Evolutionary conservation across 2,113 vertebrate genomes (phyloP).

Genomic region (Solea solea): DNA sequence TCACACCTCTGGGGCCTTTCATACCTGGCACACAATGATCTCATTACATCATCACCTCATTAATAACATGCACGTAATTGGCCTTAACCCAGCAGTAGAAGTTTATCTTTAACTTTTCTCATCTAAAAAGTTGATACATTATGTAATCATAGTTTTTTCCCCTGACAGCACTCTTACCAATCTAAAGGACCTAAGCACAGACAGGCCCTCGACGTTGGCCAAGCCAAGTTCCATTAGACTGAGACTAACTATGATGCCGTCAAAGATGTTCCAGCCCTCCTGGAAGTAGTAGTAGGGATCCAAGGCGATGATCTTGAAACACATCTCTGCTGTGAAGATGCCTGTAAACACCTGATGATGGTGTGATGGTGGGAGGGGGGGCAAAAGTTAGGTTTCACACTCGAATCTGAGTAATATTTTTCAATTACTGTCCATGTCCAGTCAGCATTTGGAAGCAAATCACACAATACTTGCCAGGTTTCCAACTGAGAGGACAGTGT

Average conservation of each 20-base stretch:
- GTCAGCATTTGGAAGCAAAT: not conserved
- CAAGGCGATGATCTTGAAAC: constrained; percentile 95
- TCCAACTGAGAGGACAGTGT: constrained; percentile 88
- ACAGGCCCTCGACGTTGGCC: constrained; percentile 94
- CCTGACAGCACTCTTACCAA: constrained; percentile 84
- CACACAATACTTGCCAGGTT: constrained; percentile 86
- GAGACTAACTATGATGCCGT: constrained; percentile 95
- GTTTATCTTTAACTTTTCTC: not conserved
- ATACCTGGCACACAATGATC: constrained; percentile 4
- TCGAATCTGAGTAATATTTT: not conserved
- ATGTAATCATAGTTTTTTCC: not conserved
- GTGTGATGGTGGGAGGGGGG: not conserved
- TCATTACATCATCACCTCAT: constrained; percentile 29
- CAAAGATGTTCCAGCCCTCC: constrained; percentile 99
- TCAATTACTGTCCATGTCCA: not conserved
- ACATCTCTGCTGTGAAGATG: constrained; percentile 99
- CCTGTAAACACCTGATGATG: constrained; percentile 92
- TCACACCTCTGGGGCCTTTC: constrained; percentile 19
- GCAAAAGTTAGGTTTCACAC: not conserved
- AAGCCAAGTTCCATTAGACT: constrained; percentile 98
- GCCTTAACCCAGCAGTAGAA: not conserved
- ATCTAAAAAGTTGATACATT: not conserved
- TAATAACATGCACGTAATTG: constrained; percentile 11
- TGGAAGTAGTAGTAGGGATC: constrained; percentile 99
- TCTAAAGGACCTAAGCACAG: constrained; percentile 95